phyloP scores from a whole-genome alignment of 2,113 vertebrate genomes.

The Gymnogyps californianus region DNA sequence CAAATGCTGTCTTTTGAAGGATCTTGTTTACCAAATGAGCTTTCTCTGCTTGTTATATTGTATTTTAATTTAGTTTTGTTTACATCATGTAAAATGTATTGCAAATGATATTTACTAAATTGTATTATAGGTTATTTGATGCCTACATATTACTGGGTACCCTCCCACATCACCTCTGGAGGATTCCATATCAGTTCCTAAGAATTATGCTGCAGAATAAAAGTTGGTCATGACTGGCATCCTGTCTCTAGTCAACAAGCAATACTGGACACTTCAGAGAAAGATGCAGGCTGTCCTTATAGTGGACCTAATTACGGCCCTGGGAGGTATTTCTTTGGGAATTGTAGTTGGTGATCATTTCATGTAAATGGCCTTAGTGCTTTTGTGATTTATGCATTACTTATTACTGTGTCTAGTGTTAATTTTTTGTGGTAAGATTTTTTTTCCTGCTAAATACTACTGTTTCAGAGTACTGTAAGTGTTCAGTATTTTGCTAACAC shows the following conservation, averaged over 20 bases:
- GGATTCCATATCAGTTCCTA: neutral
- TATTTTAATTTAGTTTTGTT: conserved; percentile 64
- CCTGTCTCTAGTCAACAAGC: neutral
- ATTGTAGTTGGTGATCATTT: neutral
- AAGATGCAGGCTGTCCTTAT: neutral
- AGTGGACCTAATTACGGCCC: neutral
- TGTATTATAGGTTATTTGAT: neutral
- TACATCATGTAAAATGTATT: conserved; percentile 47
- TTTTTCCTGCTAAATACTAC: neutral
- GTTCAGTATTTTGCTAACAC: neutral
- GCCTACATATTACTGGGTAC: neutral
- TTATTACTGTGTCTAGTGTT: neutral
- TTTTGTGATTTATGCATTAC: neutral
- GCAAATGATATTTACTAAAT: conserved; percentile 34
- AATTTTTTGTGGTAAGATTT: neutral
- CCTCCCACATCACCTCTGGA: neutral
- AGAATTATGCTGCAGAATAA: neutral
- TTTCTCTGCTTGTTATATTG: conserved; percentile 12
- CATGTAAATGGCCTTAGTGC: neutral
- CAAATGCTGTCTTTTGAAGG: conserved; percentile 44
- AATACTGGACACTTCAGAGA: neutral
- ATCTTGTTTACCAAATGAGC: conserved; percentile 57
- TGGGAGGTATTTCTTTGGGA: neutral
- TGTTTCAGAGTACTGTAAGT: neutral
- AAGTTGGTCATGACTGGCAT: neutral